Conservation (phyloP, 2,113 vertebrate species). For the Atrichornis clamosus region DNA sequence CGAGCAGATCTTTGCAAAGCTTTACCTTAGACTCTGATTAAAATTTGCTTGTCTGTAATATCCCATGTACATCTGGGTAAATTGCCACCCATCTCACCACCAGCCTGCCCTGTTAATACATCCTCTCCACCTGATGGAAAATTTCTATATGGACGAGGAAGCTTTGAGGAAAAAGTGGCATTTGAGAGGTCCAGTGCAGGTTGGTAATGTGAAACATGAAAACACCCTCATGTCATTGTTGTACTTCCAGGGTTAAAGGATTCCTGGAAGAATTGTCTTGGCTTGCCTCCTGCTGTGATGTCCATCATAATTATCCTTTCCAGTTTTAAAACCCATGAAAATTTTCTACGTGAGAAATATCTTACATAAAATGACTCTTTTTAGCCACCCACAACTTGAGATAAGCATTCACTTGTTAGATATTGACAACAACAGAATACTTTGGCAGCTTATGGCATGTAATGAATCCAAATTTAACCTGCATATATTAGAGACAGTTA, state of each 20-base stretch:
- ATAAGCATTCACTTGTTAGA: not conserved
- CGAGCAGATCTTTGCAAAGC: not conserved
- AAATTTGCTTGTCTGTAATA: not conserved
- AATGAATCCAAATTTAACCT: not conserved
- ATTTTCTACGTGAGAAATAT: not conserved
- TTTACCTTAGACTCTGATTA: not conserved
- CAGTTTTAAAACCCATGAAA: not conserved
- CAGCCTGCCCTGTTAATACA: not conserved
- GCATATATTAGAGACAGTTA: not conserved
- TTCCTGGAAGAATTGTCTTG: not conserved
- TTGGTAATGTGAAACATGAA: not conserved
- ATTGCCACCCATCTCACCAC: not conserved
- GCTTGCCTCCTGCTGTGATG: not conserved
- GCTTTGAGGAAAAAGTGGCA: not conserved
- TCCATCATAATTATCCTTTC: not conserved
- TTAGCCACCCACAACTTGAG: not conserved
- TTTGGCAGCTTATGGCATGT: not conserved
- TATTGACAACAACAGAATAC: not conserved
- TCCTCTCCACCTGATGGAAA: not conserved
- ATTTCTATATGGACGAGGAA: not conserved
- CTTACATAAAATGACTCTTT: not conserved
- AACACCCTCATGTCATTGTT: not conserved
- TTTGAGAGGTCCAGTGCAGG: not conserved
- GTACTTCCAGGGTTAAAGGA: not conserved
- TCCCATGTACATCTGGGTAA: accelerated